phyloP scores from a whole-genome alignment of 2,797 vertebrate genomes.

The Podarcis lilfordi region DNA sequence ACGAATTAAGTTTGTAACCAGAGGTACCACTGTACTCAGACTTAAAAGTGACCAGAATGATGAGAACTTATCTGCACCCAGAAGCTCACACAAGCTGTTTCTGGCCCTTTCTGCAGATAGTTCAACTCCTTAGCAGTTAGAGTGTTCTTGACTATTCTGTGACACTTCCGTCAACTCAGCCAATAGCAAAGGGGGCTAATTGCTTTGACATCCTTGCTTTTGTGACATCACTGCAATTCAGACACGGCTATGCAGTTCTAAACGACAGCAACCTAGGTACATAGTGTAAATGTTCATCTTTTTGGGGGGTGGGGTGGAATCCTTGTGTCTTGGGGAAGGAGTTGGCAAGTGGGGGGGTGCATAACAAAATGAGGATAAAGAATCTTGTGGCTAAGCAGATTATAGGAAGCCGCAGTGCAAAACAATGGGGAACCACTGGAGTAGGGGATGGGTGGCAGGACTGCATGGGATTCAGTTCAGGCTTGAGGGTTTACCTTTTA shows the following conservation, averaged over 20 bases:
- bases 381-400: background rate
- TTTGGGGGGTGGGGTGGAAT: too few relatives aligned
- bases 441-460: background rate
- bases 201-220: background rate
- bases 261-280: background rate
- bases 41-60: background rate
- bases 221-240: background rate
- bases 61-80: background rate
- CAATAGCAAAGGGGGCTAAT: background rate
- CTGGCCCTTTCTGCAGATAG: background rate
- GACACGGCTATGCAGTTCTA: background rate
- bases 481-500: constrained; percentile 18
- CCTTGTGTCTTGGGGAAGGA: background rate
- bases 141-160: background rate
- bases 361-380: background rate
- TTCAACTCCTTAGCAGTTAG: background rate
- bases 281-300: background rate
- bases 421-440: background rate
- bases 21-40: background rate
- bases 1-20: too few relatives aligned
- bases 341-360: too few relatives aligned
- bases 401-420: background rate
- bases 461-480: constrained; percentile 13
- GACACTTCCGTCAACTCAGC: background rate
- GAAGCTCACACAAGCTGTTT: background rate